Evolutionary conservation across 2,888 invertebrate genomes (phyloP).

Genomic region (Amphipyra tragopoginis): DNA sequence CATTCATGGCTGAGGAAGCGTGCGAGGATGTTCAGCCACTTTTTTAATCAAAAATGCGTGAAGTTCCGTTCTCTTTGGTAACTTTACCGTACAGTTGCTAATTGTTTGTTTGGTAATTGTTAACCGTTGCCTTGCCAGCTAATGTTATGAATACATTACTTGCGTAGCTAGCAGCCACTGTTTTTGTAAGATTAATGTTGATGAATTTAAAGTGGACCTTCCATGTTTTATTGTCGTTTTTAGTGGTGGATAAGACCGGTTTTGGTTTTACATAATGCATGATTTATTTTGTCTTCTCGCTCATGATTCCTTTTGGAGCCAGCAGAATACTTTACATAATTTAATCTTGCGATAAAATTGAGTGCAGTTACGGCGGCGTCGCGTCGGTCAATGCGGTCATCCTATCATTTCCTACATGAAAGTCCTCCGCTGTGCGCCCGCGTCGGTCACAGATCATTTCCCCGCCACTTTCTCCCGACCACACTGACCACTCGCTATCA

Average conservation of each 20-base stretch:
- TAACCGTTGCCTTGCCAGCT: constrained; percentile 27
- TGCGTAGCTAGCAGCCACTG: constrained; percentile 9
- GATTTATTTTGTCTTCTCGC: background rate
- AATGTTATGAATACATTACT: constrained; percentile 27
- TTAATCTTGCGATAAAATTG: constrained; percentile 13
- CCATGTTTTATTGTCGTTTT: constrained; percentile 7
- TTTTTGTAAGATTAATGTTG: constrained; percentile 8
- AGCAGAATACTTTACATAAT: constrained; percentile 20
- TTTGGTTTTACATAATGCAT: constrained; percentile 15
- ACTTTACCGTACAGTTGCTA: constrained; percentile 36
- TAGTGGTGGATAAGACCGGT: constrained; percentile 12
- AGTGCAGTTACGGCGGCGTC: constrained; percentile 17
- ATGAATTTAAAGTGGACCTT: background rate
- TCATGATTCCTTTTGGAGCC: constrained; percentile 16
- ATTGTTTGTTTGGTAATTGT: constrained; percentile 43
- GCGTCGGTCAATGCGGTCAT: constrained; percentile 38
- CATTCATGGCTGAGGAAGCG: constrained; percentile 43
- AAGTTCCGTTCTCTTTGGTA: constrained; percentile 52
- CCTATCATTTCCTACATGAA: constrained; percentile 59
- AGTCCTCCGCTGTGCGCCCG: constrained; percentile 52
- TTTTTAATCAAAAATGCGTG: constrained; percentile 46
- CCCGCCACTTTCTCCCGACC: constrained; percentile 65
- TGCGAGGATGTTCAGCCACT: constrained; percentile 32
- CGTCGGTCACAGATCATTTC: constrained; percentile 66
- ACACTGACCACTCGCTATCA: constrained; percentile 53